These are phyloP conservation scores for Euzophera pinguis DNA, from an alignment of 2,888 invertebrate genomes.

Conservation along the genomic window DNA sequence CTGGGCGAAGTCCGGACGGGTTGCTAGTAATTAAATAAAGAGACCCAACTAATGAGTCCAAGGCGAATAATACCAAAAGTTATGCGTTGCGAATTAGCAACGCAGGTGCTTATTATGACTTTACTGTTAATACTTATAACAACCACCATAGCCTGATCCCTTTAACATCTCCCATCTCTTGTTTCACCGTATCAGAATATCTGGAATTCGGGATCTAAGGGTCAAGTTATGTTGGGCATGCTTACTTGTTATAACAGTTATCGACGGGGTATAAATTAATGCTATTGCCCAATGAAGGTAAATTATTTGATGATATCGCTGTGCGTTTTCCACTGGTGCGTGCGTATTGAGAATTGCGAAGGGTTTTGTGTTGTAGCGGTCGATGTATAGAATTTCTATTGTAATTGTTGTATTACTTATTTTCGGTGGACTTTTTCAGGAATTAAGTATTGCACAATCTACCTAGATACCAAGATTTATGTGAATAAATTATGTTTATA, in stretches of 20 bases:
- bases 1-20: no score
- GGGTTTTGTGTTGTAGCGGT: neutral
- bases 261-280: conserved; percentile 12
- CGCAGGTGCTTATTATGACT: conserved; percentile 67
- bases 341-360: neutral
- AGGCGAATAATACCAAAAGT: conserved; percentile 30
- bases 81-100: conserved; percentile 46
- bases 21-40: neutral
- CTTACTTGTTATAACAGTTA: conserved; percentile 8
- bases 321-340: neutral
- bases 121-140: conserved; percentile 29
- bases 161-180: conserved; percentile 16
- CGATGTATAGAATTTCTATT: neutral
- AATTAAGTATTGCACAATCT: no score
- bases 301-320: neutral
- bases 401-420: neutral
- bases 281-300: conserved; percentile 1
- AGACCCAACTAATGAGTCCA: neutral
- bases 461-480: no score
- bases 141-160: conserved; percentile 33
- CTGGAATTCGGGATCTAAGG: neutral
- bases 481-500: no score
- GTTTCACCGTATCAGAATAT: neutral
- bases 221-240: neutral
- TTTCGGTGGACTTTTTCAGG: neutral